Percentiles rank a stretch among this genome's conserved stretches.
Evolutionary conservation across 1,140 invertebrate genomes (phyloP).

Genomic region (Ruditapes philippinarum): DNA sequence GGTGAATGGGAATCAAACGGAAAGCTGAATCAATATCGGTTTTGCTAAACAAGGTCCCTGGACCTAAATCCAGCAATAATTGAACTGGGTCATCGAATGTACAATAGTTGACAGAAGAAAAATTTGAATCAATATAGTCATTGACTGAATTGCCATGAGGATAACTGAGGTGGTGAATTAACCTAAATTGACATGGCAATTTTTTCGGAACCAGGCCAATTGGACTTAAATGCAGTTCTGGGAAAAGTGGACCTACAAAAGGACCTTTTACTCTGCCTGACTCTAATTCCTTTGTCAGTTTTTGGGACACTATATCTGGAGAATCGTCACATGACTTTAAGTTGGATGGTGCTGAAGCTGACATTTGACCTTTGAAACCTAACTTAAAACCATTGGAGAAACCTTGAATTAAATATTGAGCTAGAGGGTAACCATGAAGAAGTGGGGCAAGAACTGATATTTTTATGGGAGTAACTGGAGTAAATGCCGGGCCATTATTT

Average conservation of each 20-base stretch:
- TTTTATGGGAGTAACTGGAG: constrained; percentile 18
- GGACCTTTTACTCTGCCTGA: neutral
- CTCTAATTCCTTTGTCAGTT: neutral
- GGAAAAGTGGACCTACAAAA: neutral
- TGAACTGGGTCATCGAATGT: neutral
- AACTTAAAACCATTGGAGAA: neutral
- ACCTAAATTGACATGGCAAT: neutral
- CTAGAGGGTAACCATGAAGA: neutral
- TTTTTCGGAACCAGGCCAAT: constrained; percentile 42
- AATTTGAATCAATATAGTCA: neutral
- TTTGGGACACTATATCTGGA: neutral
- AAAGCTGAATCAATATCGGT: constrained; percentile 30
- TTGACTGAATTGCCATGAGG: neutral
- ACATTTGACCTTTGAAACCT: too few species aligned
- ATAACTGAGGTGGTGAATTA: constrained; percentile 37
- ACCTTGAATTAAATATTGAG: neutral
- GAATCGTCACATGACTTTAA: neutral
- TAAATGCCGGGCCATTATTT: neutral
- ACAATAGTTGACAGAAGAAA: neutral
- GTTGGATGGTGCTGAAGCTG: neutral
- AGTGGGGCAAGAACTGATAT: neutral
- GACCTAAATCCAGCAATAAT: neutral
- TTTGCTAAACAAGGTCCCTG: neutral
- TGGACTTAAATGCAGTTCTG: neutral
- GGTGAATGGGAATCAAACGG: constrained; percentile 16